Conservation (phyloP, 1,140 invertebrate species). For the Tetraneura akinire region DNA sequence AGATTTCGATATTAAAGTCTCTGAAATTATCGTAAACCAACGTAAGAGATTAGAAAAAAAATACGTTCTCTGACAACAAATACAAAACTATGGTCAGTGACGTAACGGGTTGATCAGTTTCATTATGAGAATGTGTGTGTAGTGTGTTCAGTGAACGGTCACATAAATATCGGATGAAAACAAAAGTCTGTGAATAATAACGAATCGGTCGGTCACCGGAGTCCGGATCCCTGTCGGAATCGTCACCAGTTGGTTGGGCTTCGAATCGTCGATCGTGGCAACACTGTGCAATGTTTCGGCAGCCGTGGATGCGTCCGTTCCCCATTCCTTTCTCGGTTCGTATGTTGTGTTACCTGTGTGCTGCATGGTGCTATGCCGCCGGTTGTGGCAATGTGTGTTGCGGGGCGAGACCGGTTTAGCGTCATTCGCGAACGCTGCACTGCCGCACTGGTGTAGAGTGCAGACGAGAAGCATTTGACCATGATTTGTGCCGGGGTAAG, state of each 20-base stretch:
- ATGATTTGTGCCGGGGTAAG: conserved; percentile 41
- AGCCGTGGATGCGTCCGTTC: not conserved
- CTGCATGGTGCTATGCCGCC: not conserved
- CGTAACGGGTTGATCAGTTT: not conserved
- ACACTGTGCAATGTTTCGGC: conserved; percentile 7
- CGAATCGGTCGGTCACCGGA: no score
- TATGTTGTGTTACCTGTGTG: not conserved
- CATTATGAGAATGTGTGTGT: not conserved
- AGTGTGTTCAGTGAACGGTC: not conserved
- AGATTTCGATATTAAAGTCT: no score
- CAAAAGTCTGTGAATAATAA: no score
- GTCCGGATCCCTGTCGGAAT: no score
- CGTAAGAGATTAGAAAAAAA: no score
- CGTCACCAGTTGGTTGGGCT: no score
- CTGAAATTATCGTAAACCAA: no score
- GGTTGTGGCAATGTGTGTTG: not conserved
- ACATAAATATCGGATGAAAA: not conserved
- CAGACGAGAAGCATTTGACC: conserved; percentile 39
- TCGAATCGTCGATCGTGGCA: not conserved
- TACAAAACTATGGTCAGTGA: not conserved
- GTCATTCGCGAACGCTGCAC: conserved; percentile 47
- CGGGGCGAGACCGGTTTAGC: conserved; percentile 40
- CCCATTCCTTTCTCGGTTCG: not conserved
- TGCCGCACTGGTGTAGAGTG: no score
- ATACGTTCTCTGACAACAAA: no score